These are phyloP conservation scores for Rotaria macrura DNA, from an alignment of 2,888 invertebrate species.

Conservation along the genomic window DNA sequence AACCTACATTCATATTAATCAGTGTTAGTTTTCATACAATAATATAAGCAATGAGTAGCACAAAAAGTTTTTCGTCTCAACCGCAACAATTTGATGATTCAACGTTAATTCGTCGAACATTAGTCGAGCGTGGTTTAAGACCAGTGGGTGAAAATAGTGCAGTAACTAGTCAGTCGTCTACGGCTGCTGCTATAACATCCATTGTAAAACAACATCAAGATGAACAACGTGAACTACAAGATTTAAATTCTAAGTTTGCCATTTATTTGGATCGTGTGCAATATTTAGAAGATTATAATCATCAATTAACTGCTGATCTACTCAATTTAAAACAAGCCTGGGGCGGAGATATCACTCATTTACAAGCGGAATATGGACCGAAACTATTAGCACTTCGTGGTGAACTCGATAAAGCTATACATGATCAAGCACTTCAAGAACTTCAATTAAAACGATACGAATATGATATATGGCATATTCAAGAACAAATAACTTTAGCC, in stretches of 20 bases:
- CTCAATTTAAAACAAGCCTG: slow-evolving; percentile 23
- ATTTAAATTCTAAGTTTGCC: slow-evolving; percentile 31
- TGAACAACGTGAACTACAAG: slow-evolving; percentile 27
- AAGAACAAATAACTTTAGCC: neutral
- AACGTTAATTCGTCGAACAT: neutral
- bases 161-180: neutral
- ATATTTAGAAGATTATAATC: slow-evolving; percentile 29
- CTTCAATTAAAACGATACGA: slow-evolving; percentile 31
- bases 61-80: neutral
- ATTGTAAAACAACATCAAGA: slow-evolving; percentile 22
- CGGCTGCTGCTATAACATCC: neutral
- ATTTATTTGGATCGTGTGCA: slow-evolving; percentile 30
- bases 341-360: slow-evolving; percentile 24
- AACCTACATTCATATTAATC: neutral
- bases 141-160: neutral
- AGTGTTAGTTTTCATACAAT: neutral
- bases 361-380: slow-evolving; percentile 14
- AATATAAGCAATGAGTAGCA: neutral
- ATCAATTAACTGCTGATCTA: slow-evolving; percentile 24
- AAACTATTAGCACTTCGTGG: slow-evolving; percentile 19
- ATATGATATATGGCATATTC: slow-evolving; percentile 20
- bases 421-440: slow-evolving; percentile 27
- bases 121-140: neutral
- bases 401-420: slow-evolving; percentile 25
- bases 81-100: neutral